Conservation (phyloP, 2,797 vertebrate genomes). For the Spea hammondii region DNA sequence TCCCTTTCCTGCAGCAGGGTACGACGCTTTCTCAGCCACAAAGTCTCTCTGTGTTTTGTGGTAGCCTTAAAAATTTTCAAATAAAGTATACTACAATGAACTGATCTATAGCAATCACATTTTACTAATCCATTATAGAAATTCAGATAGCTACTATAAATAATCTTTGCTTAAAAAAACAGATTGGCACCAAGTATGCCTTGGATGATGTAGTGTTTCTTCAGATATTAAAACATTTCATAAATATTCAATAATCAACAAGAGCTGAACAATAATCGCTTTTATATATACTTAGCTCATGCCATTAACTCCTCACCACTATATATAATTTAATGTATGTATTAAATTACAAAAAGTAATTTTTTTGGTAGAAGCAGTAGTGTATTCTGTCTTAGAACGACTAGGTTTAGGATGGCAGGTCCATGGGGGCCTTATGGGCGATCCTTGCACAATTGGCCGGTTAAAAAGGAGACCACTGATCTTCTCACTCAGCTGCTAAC, state of each 20-base stretch:
- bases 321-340: no score
- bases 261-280: background rate
- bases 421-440: no score
- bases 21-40: constrained; percentile 1
- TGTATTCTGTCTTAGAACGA: no score
- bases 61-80: background rate
- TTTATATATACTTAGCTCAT: background rate
- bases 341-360: no score
- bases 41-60: constrained; percentile 22
- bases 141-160: background rate
- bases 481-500: no score
- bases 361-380: no score
- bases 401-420: no score
- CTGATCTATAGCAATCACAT: background rate
- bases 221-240: background rate
- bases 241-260: background rate
- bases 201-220: background rate
- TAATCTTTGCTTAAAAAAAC: background rate
- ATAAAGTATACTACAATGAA: background rate
- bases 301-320: no score
- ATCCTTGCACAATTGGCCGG: no score
- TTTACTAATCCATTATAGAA: background rate
- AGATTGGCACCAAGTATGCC: background rate
- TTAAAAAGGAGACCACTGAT: no score
- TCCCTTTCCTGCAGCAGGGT: constrained; percentile 33